phyloP scores from a whole-genome alignment of 2,888 invertebrate species.

The Mimas tiliae region DNA sequence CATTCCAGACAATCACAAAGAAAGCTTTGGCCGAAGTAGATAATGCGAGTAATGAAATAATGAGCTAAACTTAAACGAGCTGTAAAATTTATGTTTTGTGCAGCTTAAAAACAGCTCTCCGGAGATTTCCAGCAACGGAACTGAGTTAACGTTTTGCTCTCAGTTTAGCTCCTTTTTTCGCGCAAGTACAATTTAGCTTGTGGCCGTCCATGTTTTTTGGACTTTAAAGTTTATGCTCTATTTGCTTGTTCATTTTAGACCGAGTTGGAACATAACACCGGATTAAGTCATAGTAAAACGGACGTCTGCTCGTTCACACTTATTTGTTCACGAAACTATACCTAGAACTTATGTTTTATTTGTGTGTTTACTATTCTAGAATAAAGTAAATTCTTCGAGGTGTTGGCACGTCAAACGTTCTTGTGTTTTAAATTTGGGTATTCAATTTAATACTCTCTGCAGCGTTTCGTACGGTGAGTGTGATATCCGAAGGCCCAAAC shows the following conservation, averaged over 20 bases:
- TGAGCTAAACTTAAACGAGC: constrained; percentile 80
- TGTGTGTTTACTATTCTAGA: constrained; percentile 2
- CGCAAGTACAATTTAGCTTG: constrained; percentile 65
- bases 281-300: constrained; percentile 16
- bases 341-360: constrained; percentile 16
- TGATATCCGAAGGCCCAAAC: too few relatives aligned
- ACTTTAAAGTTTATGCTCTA: constrained; percentile 57
- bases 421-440: neutral
- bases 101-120: constrained; percentile 78
- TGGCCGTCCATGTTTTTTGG: constrained; percentile 59
- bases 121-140: constrained; percentile 68
- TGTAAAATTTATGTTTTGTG: constrained; percentile 80
- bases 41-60: constrained; percentile 77
- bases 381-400: neutral
- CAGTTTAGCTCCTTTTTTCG: constrained; percentile 63
- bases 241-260: constrained; percentile 42
- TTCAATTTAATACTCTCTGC: neutral
- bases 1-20: constrained; percentile 37
- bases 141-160: constrained; percentile 72
- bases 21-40: constrained; percentile 54
- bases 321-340: constrained; percentile 11
- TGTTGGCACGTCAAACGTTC: neutral
- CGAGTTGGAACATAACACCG: constrained; percentile 22
- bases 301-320: constrained; percentile 9
- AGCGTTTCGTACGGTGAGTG: too few relatives aligned